Evolutionary conservation across 1,140 invertebrate species (phyloP).

Genomic region (Telenomus remus): DNA sequence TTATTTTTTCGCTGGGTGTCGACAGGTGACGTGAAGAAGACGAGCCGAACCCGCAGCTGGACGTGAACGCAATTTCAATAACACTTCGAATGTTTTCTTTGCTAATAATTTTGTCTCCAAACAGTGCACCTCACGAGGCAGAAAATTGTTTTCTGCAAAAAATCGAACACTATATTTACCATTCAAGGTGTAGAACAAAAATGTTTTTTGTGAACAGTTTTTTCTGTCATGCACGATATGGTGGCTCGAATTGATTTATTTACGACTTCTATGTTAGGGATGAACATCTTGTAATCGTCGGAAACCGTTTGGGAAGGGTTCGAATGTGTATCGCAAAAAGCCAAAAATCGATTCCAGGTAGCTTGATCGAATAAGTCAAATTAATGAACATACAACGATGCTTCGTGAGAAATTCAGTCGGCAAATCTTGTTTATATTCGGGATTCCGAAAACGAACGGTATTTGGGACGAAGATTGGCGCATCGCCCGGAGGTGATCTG

Average conservation of each 20-base stretch:
- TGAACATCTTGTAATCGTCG: slow-evolving; percentile 26
- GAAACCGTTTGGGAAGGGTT: slow-evolving; percentile 29
- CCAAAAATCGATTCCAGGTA: slow-evolving; percentile 52
- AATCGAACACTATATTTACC: too few relatives aligned
- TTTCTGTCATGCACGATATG: not conserved
- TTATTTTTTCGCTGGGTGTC: slow-evolving; percentile 38
- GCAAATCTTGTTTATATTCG: slow-evolving; percentile 33
- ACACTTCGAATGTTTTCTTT: not conserved
- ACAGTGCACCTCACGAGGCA: too few relatives aligned
- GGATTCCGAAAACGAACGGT: slow-evolving; percentile 36
- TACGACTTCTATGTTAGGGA: slow-evolving; percentile 19
- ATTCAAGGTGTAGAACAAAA: too few relatives aligned
- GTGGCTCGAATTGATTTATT: slow-evolving; percentile 31
- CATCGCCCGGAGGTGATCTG: slow-evolving; percentile 43
- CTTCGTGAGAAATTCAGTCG: slow-evolving; percentile 29
- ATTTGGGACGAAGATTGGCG: slow-evolving; percentile 37
- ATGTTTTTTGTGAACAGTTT: too few relatives aligned
- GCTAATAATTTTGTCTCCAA: too few relatives aligned
- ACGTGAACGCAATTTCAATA: slow-evolving; percentile 7
- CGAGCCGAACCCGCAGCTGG: slow-evolving; percentile 12
- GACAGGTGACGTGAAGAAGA: slow-evolving; percentile 40
- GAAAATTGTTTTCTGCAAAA: too few relatives aligned
- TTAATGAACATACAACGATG: slow-evolving; percentile 34
- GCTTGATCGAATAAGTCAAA: slow-evolving; percentile 43
- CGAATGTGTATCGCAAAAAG: slow-evolving; percentile 21